Base-by-base conservation (phyloP, 2,888 invertebrate genomes). In the Beris chalybata region DNA sequence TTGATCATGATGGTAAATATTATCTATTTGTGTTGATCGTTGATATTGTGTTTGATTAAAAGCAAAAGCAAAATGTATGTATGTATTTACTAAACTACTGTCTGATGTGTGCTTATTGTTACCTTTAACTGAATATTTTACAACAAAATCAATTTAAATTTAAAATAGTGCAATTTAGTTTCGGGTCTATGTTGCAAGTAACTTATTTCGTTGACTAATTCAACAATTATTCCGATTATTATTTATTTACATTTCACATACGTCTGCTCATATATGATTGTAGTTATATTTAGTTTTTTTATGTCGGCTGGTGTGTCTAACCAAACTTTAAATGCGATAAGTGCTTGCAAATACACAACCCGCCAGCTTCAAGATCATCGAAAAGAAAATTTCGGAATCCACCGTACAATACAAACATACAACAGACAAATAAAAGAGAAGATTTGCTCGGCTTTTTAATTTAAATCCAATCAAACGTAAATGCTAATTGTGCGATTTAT, bases 1-100 rank as follows among this genome's bases (percentile, higher is more conserved):
- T 84, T 43, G 84, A 85, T 74, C 85, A 84, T 70, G 84, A 85
- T 74, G 86, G 86, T 85, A 75, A 80, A 77, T 71, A 45, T 64
- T 50, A 15, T 22, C 4, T 3, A 30, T 47, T 30, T 38, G 1
- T 3, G 38, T 9, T 38, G 3, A 7, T 7, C 38, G 38, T 38
- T 38, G 32, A n/a, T n/a, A n/a, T n/a, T n/a, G n/a, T 32, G 7
- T 32, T 32, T 32, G 32, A n/a, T n/a, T 22, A 22, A 22, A 9
- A 1, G 44, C n/a, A 55, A 15, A 56, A 50, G 38, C n/a, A n/a
- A n/a, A 29, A 32, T 7, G 5, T 7, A 32, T 38, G 5, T 38
- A 7, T 7, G 9, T 7, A 38, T 38, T 38, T 38, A 38, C 3
- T 38, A 9, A 38, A 38, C 38, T 9, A 38, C 38, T 38, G 38